phyloP scores from a whole-genome alignment of 2,113 vertebrate genomes.

The Eptatretus burgeri region DNA sequence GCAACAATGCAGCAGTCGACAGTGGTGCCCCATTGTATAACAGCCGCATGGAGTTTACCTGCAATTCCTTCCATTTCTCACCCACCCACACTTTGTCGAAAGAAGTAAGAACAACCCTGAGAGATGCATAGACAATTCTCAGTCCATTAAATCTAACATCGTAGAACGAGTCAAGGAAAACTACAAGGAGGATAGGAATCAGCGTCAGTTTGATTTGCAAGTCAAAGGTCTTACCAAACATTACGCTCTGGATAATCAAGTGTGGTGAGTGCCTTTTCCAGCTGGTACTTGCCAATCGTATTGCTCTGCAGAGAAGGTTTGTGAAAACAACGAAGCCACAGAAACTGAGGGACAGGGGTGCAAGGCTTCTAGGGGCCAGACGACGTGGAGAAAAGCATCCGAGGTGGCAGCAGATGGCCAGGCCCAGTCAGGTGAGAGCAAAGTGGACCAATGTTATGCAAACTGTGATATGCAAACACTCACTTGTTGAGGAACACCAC shows the following conservation, averaged over 20 bases:
- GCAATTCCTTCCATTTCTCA: conserved; percentile 74
- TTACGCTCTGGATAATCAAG: conserved; percentile 61
- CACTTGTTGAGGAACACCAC: conserved; percentile 95
- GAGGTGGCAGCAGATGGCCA: conserved; percentile 43
- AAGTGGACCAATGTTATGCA: conserved; percentile 89
- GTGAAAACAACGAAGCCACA: conserved; percentile 90
- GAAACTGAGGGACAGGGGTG: conserved; percentile 64
- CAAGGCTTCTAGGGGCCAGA: conserved; percentile 28
- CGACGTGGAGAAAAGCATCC: conserved; percentile 51
- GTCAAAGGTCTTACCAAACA: conserved; percentile 62
- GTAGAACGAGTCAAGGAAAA: conserved; percentile 77
- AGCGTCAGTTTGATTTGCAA: no score
- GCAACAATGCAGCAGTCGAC: conserved; percentile 51
- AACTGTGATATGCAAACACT: conserved; percentile 68
- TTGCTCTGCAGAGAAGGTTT: conserved; percentile 86
- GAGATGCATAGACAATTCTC: conserved; percentile 44
- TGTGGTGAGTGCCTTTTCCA: conserved; percentile 88
- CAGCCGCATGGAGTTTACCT: conserved; percentile 96
- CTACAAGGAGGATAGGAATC: conserved; percentile 72
- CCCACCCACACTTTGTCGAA: conserved; percentile 99
- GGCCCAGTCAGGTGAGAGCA: conserved; percentile 54
- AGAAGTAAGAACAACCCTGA: conserved; percentile 77
- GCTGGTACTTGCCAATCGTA: conserved; percentile 79
- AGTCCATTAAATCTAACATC: conserved; percentile 64
- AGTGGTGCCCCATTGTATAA: conserved; percentile 89